A percentile compares a stretch with the other conserved stretches of the same genome.
phyloP scores from a whole-genome alignment of 2,797 vertebrate species.

The Sebastes dallii region DNA sequence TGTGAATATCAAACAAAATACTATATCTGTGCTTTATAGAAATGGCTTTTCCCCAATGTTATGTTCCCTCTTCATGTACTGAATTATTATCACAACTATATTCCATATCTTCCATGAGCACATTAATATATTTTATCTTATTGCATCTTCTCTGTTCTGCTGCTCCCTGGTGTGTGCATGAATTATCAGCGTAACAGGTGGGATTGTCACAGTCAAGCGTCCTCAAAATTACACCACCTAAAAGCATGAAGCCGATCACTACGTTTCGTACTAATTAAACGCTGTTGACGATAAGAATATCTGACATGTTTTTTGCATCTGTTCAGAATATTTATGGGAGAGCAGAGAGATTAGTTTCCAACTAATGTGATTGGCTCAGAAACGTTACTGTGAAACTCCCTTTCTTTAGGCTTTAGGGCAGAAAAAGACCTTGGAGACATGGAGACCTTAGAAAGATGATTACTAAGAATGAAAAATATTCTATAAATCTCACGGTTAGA shows the following conservation, averaged over 20 bases:
- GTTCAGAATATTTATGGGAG: not conserved
- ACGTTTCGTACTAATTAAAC: constrained; percentile 8
- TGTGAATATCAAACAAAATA: not conserved
- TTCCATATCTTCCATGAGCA: not conserved
- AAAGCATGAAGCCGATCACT: not conserved
- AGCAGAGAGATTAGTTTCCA: not conserved
- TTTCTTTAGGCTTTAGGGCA: not conserved
- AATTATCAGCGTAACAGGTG: constrained; percentile 13
- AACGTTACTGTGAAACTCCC: not conserved
- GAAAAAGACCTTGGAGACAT: not conserved
- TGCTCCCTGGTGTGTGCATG: not conserved
- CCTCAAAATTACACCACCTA: not conserved
- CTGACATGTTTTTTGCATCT: not conserved
- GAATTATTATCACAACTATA: not conserved
- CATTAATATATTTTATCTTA: not conserved
- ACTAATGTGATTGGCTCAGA: not conserved
- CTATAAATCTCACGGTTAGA: not conserved
- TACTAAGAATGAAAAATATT: not conserved
- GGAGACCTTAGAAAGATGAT: not conserved
- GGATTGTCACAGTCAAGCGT: constrained; percentile 1
- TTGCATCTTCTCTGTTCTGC: not conserved
- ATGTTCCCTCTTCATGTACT: not conserved
- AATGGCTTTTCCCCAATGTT: not conserved
- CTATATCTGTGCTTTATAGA: not conserved
- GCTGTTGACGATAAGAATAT: not conserved